Base-by-base conservation (phyloP, 2,797 vertebrate genomes). In the Triplophysa bombifrons region DNA sequence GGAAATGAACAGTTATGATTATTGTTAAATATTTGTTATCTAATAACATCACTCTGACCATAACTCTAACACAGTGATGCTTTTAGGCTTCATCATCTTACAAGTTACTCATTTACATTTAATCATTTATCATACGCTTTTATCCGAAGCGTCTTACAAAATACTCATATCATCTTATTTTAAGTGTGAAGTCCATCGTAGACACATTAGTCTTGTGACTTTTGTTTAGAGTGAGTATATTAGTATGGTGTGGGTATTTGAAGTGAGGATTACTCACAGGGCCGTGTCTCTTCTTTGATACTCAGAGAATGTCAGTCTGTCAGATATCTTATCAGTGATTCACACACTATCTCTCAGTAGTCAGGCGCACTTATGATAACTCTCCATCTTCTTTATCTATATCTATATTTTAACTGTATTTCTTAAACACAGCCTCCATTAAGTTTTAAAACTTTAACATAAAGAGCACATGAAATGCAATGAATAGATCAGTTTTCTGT, bases 221-320 rank as follows among this genome's bases (percentile, higher is more conserved):
- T 63, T 51, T 5, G 44, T 16, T 12, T 72, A 11, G 7, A 71
- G 30, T 72, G 60, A 64, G 50, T 27, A 19, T 55, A 53, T 55
- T 55, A 51, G 4, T 61, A 16, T 70, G 69, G 34, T 72, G 48
- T 72, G 30, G 64, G 76, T 48, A 55, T 55, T 58, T 71, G 60
- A 72, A 9, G 58, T 61, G 25, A 8, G 60, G 75, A 72, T 66
- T 66, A 63, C 60, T 79, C 50, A 65, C 50, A 34, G 56, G 61
- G 61, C 25, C 51, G 34, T 79, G 69, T 79, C 68, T 79, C 69
- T 53, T 56, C 61, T 73, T 70, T 73, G 70, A 80, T 67, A 80
- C 77, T 30, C 38, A 46, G 60, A 3, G 69, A 80, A 73, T 80
- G 77, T 79, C 77, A 56, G 34, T 56, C 11, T 56, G 53, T 78